These are phyloP conservation scores for western clawed frog (Xenopus tropicalis) DNA, from an alignment of 2,113 vertebrate species.

Conservation along the genomic window UCB_Xtro_10.0 CM004450.2:11469501-11470000, in stretches of 20 bases:
- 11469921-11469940: slow-evolving; percentile 48
- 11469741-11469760: slow-evolving; percentile 65
- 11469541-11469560: too few relatives aligned
- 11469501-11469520: too few relatives aligned
- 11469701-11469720: slow-evolving; percentile 25
- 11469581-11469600: too few relatives aligned
- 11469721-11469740: slow-evolving; percentile 68
- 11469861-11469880: slow-evolving; percentile 67
- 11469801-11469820: slow-evolving; percentile 65
- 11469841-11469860: slow-evolving; percentile 64
- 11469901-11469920: slow-evolving; percentile 43
- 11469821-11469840: slow-evolving; percentile 73
- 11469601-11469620: too few relatives aligned
- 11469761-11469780: slow-evolving; percentile 65
- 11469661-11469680: not conserved
- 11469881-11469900: slow-evolving; percentile 44
- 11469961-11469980: slow-evolving; percentile 7
- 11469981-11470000: not conserved
- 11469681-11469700: slow-evolving; percentile 16
- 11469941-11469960: slow-evolving; percentile 19
- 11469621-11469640: not conserved
- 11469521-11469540: too few relatives aligned
- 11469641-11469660: not conserved
- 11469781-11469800: slow-evolving; percentile 92
- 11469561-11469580: too few relatives aligned